Conservation (phyloP, 2,113 vertebrate genomes). For the Pteruthius melanotis region DNA sequence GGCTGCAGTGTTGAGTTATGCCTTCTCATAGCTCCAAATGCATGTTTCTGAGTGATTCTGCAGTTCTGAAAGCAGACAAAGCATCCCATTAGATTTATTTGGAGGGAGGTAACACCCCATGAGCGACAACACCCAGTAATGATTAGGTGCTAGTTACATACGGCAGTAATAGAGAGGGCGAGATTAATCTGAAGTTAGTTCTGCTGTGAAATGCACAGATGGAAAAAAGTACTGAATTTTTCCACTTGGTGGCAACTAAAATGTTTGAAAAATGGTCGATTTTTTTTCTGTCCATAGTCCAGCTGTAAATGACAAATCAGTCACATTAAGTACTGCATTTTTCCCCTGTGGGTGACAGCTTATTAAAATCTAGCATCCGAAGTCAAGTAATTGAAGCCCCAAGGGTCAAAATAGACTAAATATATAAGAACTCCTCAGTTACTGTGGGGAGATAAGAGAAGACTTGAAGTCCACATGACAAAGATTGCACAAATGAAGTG, state of each 20-base stretch:
- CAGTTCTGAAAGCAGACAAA: background rate
- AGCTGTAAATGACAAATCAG: background rate
- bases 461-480: background rate
- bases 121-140: background rate
- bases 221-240: background rate
- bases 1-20: background rate
- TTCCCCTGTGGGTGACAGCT: background rate
- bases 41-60: background rate
- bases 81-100: background rate
- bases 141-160: background rate
- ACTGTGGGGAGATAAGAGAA: background rate
- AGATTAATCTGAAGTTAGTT: background rate
- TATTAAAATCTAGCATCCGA: conserved; percentile 29
- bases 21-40: background rate
- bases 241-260: background rate
- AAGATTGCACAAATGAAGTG: background rate
- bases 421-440: background rate
- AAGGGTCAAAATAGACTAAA: background rate
- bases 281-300: background rate
- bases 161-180: background rate
- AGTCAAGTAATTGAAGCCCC: background rate
- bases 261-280: background rate
- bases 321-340: background rate
- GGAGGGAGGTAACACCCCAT: background rate
- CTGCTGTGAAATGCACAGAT: background rate